A percentile compares a stretch with the other conserved stretches of the same genome.
phyloP scores from a whole-genome alignment of 2,797 vertebrate genomes.

The Chloroceryle inda region DNA sequence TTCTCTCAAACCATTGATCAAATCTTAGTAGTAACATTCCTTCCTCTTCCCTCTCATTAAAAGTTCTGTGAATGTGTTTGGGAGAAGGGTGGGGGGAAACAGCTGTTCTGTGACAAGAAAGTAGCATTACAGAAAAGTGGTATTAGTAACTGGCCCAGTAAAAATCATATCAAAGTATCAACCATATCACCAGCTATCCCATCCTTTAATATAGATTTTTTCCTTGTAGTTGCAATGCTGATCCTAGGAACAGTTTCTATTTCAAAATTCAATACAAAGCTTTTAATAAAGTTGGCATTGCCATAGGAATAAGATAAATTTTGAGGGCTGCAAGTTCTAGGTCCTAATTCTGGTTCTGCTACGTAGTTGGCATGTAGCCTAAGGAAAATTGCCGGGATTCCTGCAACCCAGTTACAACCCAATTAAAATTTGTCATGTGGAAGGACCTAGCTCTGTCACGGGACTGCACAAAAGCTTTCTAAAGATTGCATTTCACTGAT shows the following conservation, averaged over 20 bases:
- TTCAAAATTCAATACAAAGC: background rate
- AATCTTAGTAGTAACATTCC: constrained; percentile 42
- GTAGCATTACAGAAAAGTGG: background rate
- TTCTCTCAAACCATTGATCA: constrained; percentile 15
- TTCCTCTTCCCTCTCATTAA: constrained; percentile 62
- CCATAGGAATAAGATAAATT: background rate
- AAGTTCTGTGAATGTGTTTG: constrained; percentile 42
- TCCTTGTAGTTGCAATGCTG: background rate
- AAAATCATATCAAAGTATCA: background rate
- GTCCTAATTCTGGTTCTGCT: constrained; percentile 19
- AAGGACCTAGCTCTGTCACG: constrained; percentile 21
- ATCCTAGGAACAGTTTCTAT: background rate
- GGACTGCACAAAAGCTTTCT: background rate
- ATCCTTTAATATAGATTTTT: background rate
- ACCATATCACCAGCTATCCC: background rate
- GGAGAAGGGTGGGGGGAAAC: background rate
- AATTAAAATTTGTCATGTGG: constrained; percentile 66
- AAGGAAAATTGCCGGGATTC: background rate
- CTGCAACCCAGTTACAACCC: background rate
- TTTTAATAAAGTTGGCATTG: background rate
- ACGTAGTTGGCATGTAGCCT: background rate
- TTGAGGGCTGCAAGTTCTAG: background rate
- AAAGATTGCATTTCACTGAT: background rate
- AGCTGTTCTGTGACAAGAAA: background rate
- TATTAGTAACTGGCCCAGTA: background rate